Evolutionary conservation across 2,888 invertebrate genomes (phyloP), one percentile per base, ranked within the genome.

Genomic region (Dryobotodes eremita): DNA sequence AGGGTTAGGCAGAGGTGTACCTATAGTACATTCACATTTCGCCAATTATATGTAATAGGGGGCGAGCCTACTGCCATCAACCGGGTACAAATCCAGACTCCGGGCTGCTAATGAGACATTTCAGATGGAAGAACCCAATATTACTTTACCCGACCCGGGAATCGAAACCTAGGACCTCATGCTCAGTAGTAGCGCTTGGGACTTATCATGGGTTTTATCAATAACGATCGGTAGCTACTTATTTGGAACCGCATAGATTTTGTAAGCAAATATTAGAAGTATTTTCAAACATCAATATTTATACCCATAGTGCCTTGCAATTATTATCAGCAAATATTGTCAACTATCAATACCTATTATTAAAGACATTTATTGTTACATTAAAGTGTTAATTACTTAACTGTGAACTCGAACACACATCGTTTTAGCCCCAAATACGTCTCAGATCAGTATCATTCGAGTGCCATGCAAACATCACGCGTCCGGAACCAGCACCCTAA

Each of bases 391-490:
- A 36, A 42, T 65, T 53, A 53, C n/a, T n/a, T n/a, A 66, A 53
- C 79, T 78, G 8, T 85, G 80, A 70, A 71, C 66, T 64, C 17
- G n/a, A 59, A 76, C 71, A 86, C 75, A 71, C 77, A 69, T 26
- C 20, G 65, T 23, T 82, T 57, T 8, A 64, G 17, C 53, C 48
- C 20, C 66, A 76, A 76, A 86, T 76, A 71, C 68, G 55, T 77
- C 77, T 83, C 31, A 4, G 72, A 83, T 84, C 84, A 85, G 87
- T 85, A 84, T 64, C 55, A 73, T 69, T 84, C 31, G 61, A 84
- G 84, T 80, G 87, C 42, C 75, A 79, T 74, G 80, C 75, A 79
- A 87, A 85, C 87, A 87, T 74, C 73, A 50, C 71, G 71, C 62
- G 46, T 68, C 10, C 13, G 62, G 31, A n/a, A 46, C 57, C 64